Conservation (phyloP, 2,797 vertebrate species). For the Choloepus didactylus region DNA sequence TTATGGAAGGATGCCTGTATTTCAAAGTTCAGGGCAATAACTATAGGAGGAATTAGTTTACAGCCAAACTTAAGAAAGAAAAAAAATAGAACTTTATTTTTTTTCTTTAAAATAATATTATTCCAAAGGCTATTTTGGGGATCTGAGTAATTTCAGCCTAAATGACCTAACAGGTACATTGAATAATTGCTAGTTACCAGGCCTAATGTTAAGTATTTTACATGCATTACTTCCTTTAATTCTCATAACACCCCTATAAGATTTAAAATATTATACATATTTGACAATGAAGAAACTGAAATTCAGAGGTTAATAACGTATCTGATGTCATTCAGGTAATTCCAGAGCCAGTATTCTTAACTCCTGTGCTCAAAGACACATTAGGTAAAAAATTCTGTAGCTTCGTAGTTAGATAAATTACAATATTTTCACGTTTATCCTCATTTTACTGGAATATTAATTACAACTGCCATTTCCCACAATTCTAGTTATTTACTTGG, state of each 20-base stretch:
- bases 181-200: conserved; percentile 8
- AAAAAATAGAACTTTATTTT: background rate
- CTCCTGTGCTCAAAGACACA: background rate
- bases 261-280: background rate
- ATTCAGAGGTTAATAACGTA: background rate
- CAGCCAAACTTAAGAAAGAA: background rate
- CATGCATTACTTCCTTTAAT: conserved; percentile 6
- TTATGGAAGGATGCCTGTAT: background rate
- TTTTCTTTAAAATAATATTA: background rate
- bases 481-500: conserved; percentile 14
- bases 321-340: background rate
- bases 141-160: background rate
- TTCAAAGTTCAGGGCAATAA: background rate
- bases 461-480: background rate
- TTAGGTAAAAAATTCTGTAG: background rate
- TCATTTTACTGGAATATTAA: background rate
- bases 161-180: background rate
- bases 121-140: background rate
- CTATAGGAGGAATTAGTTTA: background rate
- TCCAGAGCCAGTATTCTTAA: background rate
- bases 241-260: background rate
- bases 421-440: background rate
- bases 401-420: background rate
- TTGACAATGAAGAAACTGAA: background rate
- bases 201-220: background rate